phyloP scores from a whole-genome alignment of 2,797 vertebrate species.

The Trematomus bernacchii region DNA sequence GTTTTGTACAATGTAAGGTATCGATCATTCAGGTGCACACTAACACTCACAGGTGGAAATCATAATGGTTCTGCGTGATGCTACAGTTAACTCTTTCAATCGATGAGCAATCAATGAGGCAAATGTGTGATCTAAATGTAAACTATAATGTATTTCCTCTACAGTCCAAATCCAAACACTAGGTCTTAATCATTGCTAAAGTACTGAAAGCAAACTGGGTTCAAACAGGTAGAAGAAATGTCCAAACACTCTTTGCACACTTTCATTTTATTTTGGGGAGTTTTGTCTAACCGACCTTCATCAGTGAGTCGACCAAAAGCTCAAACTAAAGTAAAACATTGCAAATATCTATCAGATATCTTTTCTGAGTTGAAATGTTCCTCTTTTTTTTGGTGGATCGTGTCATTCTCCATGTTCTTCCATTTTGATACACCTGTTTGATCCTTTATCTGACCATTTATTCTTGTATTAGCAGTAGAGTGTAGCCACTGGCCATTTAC shows the following conservation, averaged over 20 bases:
- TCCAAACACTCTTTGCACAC: too few species aligned
- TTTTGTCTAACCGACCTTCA: too few species aligned
- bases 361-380: too few species aligned
- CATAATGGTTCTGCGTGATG: not conserved
- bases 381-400: too few species aligned
- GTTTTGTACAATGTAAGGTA: not conserved
- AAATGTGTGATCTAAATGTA: constrained; percentile 2
- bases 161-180: not conserved
- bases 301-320: too few species aligned
- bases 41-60: constrained; percentile 1
- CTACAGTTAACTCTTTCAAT: not conserved
- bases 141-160: not conserved
- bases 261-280: too few species aligned
- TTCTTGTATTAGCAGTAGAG: constrained; percentile 2
- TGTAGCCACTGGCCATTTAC: constrained; percentile 35
- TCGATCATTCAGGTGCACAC: not conserved
- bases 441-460: constrained; percentile 2
- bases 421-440: constrained; percentile 4
- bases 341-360: too few species aligned
- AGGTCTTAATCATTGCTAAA: not conserved
- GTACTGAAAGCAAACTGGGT: too few species aligned
- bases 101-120: not conserved
- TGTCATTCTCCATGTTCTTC: too few species aligned
- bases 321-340: too few species aligned
- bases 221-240: too few species aligned